phyloP scores from a whole-genome alignment of 2,113 vertebrate species.

The Mastomys natalensis region DNA sequence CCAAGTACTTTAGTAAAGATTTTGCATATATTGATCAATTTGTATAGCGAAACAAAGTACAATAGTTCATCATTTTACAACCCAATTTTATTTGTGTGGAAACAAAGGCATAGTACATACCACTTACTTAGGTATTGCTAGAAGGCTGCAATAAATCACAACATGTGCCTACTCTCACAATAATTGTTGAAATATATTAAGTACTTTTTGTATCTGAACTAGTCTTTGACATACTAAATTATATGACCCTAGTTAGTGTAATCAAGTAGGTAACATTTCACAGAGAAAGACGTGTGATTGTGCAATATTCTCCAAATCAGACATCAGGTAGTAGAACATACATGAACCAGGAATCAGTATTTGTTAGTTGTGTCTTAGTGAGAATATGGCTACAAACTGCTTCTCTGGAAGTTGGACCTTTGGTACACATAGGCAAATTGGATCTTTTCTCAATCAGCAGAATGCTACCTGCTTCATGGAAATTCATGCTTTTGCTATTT shows the following conservation, averaged over 20 bases:
- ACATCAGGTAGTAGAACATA: not conserved
- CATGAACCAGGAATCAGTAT: not conserved
- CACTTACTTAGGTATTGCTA: not conserved
- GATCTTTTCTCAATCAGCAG: not conserved
- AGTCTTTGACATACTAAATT: not conserved
- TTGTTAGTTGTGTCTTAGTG: not conserved
- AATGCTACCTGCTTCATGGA: not conserved
- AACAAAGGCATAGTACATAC: not conserved
- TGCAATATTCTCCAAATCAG: not conserved
- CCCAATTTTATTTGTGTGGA: not conserved
- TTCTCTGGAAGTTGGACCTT: not conserved
- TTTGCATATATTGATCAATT: conserved; percentile 24
- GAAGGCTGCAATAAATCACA: not conserved
- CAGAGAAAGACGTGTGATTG: not conserved
- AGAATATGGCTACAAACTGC: not conserved
- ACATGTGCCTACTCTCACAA: not conserved
- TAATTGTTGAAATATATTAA: not conserved
- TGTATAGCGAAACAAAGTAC: conserved; percentile 22
- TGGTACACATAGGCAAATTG: not conserved
- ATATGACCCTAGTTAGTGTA: not conserved
- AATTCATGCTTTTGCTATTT: not conserved
- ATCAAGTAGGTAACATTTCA: not conserved
- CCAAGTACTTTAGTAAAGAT: not conserved
- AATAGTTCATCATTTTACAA: not conserved
- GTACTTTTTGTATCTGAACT: not conserved